Percentiles rank a stretch among this genome's conserved stretches.
Evolutionary conservation across 2,888 invertebrate genomes (phyloP).

Genomic region (Drosophila mercatorum): DNA sequence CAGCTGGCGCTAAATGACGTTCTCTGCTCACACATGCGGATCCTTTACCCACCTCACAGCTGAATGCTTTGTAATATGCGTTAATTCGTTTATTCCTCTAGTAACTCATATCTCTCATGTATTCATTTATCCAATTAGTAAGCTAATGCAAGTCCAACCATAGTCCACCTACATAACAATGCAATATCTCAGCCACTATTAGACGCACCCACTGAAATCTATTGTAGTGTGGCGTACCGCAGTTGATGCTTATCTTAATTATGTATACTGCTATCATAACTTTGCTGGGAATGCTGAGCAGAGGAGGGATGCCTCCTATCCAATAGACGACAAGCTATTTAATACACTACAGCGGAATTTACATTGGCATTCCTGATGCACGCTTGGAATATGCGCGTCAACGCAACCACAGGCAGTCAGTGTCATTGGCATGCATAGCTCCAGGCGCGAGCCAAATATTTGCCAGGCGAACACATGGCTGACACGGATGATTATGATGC

Average conservation of each 20-base stretch:
- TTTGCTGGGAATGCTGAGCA: constrained; percentile 10
- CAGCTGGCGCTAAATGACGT: background rate
- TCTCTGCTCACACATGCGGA: background rate
- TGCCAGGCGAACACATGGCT: constrained; percentile 25
- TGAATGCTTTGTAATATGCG: background rate
- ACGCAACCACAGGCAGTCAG: constrained; percentile 9
- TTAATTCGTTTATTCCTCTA: background rate
- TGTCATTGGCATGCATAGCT: constrained; percentile 33
- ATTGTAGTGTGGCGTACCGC: background rate
- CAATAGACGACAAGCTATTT: constrained; percentile 21
- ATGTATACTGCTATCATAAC: background rate
- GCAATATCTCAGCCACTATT: background rate
- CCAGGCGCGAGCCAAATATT: constrained; percentile 27
- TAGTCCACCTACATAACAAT: background rate
- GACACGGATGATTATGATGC: constrained; percentile 31
- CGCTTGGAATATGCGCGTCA: constrained; percentile 5
- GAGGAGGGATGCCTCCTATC: background rate
- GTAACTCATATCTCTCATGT: background rate
- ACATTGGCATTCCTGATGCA: constrained; percentile 18
- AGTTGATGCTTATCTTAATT: background rate
- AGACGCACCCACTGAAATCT: too few species aligned
- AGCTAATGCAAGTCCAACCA: background rate
- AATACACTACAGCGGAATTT: constrained; percentile 27
- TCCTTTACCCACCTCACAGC: background rate
- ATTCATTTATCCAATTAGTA: background rate